Evolutionary conservation across 2,888 invertebrate genomes (phyloP).

Genomic region (Galerucella pusilla): DNA sequence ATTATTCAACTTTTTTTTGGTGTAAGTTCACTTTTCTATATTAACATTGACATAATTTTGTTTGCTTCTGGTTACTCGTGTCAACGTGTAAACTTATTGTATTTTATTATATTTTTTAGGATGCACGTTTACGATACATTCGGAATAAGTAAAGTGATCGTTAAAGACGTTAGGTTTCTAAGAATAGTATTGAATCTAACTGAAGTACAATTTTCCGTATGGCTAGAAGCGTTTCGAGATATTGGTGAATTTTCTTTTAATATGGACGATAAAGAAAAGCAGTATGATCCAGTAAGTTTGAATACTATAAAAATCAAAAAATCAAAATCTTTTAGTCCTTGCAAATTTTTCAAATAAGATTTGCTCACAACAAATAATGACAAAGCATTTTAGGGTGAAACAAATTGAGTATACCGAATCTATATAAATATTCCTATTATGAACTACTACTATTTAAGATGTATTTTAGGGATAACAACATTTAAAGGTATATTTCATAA

Average conservation of each 20-base stretch:
- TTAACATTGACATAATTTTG: neutral
- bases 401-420: too few species aligned
- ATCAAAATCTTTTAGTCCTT: too few species aligned
- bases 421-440: too few species aligned
- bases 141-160: constrained; percentile 16
- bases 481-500: too few species aligned
- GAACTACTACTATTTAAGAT: too few species aligned
- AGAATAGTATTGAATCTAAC: constrained; percentile 14
- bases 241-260: constrained; percentile 15
- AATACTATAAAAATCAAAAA: neutral
- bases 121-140: constrained; percentile 12
- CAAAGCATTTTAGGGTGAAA: too few species aligned
- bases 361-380: too few species aligned
- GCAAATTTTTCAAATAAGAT: too few species aligned
- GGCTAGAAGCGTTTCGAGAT: constrained; percentile 15
- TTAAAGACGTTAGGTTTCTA: constrained; percentile 11
- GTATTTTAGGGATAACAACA: too few species aligned
- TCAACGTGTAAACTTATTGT: too few species aligned
- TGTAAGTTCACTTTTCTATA: constrained; percentile 2
- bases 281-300: neutral
- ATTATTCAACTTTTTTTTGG: neutral
- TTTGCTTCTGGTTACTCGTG: neutral
- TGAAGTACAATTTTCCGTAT: constrained; percentile 9
- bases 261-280: neutral
- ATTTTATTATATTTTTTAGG: neutral